phyloP scores from a whole-genome alignment of 1,140 invertebrate genomes.

The Chymomyza costata region DNA sequence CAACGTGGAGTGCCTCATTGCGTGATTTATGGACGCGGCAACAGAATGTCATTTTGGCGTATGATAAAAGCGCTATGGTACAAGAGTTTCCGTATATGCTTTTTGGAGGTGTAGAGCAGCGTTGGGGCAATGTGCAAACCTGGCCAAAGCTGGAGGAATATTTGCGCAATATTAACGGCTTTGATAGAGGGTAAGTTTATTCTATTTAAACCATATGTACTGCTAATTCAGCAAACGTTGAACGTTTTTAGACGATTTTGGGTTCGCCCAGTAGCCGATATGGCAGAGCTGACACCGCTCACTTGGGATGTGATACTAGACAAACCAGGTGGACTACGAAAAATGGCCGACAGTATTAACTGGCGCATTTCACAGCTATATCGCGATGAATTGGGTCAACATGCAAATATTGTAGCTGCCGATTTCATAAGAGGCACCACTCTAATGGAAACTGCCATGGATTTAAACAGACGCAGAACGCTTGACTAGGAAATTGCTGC shows the following conservation, averaged over 20 bases:
- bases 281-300: constrained; percentile 81
- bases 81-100: constrained; percentile 54
- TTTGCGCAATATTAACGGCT: constrained; percentile 54
- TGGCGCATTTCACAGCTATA: constrained; percentile 78
- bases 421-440: constrained; percentile 80
- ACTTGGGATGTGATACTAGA: constrained; percentile 77
- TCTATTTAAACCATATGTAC: not conserved
- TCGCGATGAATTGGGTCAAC: constrained; percentile 76
- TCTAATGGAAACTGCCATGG: constrained; percentile 78
- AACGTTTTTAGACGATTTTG: constrained; percentile 46
- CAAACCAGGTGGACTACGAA: constrained; percentile 76
- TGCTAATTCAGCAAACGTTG: not conserved
- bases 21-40: constrained; percentile 77
- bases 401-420: constrained; percentile 79
- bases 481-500: no score
- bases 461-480: constrained; percentile 76
- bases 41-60: constrained; percentile 78
- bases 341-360: constrained; percentile 79
- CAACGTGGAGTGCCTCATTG: constrained; percentile 76
- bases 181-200: constrained; percentile 58
- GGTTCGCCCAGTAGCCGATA: constrained; percentile 78
- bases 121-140: constrained; percentile 79
- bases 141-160: constrained; percentile 76
- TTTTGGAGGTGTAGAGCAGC: constrained; percentile 74
- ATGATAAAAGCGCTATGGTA: constrained; percentile 76